Conservation (phyloP, 2,888 invertebrate species). For the Prosapia bicincta region DNA sequence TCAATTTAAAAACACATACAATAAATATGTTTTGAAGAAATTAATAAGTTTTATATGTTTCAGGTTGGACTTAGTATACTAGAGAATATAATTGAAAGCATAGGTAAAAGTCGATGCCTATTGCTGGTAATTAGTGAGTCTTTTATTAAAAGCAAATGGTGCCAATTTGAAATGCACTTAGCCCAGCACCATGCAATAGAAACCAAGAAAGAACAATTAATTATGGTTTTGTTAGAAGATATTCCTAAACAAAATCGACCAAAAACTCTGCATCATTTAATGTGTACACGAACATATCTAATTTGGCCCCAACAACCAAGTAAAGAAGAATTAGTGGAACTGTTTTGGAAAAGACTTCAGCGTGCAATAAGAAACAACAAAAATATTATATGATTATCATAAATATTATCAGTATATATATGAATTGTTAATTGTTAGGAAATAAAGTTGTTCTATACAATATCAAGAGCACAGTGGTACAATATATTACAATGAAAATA, state of each 20-base stretch:
- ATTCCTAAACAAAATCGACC: constrained; percentile 58
- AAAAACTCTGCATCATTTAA: constrained; percentile 61
- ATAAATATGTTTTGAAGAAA: too few species aligned
- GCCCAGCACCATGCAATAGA: constrained; percentile 64
- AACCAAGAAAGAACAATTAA: constrained; percentile 58
- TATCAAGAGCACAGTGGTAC: too few species aligned
- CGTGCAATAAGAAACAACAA: constrained; percentile 6
- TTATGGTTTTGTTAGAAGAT: constrained; percentile 59
- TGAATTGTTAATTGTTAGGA: too few species aligned
- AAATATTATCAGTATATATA: too few species aligned
- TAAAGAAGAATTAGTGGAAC: constrained; percentile 6
- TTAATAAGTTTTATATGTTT: not conserved
- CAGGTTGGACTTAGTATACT: constrained; percentile 64
- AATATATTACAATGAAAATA: too few species aligned
- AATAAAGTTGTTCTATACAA: too few species aligned
- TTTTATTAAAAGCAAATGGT: constrained; percentile 67
- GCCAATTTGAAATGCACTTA: constrained; percentile 67
- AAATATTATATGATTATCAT: too few species aligned
- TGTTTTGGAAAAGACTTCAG: constrained; percentile 16
- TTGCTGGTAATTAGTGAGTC: constrained; percentile 60
- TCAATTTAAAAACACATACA: too few species aligned
- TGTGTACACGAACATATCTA: constrained; percentile 66
- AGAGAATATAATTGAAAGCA: constrained; percentile 66
- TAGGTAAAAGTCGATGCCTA: constrained; percentile 62
- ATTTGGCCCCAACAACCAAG: constrained; percentile 54